Base-by-base conservation (phyloP, 2,888 invertebrate genomes). In the Pocota personata region DNA sequence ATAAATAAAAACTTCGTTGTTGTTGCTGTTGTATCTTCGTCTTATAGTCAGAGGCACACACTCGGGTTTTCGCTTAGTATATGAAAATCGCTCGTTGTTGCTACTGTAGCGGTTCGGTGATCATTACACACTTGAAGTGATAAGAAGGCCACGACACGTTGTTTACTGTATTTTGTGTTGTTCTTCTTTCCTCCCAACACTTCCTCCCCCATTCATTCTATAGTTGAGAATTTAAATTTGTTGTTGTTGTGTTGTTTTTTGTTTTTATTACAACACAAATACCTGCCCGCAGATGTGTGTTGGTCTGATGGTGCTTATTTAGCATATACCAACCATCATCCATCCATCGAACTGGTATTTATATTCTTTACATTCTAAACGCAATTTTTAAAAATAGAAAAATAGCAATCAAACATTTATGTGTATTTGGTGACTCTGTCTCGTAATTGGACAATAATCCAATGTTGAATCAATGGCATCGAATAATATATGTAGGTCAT, bases 81-180 rank as follows among this genome's bases (percentile, higher is more conserved):
- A 50, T 10, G 48, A 73, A 73, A 40, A 60, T 60, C 72, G 40
- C 50, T 77, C 30, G n/a, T 14, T 46, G 37, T 4, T 48, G 48
- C 58, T 35, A 66, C 32, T 46, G 60, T 57, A 79, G 78, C 75
- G 83, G 79, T 79, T 84, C 75, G 79, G 35, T 79, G 69, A 78
- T 84, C 64, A 79, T 69, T 75, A 84, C 73, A 84, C 83, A 84
- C 83, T 79, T 75, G 79, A 84, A 75, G 79, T 84, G 83, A 84
- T 84, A 84, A 84, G 79, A 84, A 84, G 83, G 79, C 83, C 79
- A 79, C 83, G 79, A 84, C 75, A 84, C 43, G 67, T 79, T 79
- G 78, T 78, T 83, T 83, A 75, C 73, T 78, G 67, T 83, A 67
- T 40, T 48, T 58, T 72, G 1, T 71, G 16, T 48, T 46, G 32